Base-by-base conservation (phyloP, 2,888 invertebrate genomes). In the Ectemnius continuus region DNA sequence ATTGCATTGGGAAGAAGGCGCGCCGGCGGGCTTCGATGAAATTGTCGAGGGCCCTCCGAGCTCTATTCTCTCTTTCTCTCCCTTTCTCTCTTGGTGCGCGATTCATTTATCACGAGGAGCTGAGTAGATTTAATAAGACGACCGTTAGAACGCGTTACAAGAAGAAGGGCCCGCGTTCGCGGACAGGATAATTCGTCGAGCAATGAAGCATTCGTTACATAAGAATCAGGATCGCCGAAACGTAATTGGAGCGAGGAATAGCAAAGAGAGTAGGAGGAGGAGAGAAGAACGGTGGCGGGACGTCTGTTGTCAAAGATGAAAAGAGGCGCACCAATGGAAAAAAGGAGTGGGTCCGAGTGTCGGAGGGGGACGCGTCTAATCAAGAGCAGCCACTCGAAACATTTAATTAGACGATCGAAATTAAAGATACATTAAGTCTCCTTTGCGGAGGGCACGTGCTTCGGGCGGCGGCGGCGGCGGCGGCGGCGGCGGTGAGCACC, bases 221-320 rank as follows among this genome's bases (percentile, higher is more conserved):
- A 86, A 36, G 52, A n/a, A n/a, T n/a, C 52, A 87, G 83, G 76
- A 85, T 78, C 77, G 76, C 69, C 73, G 66, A 75, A 80, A 80
- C 76, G 84, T 84, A 84, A 86, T 85, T 87, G 86, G 83, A 83
- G 81, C 78, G 78, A 79, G n/a, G 23, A 23, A 2, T 1, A 23
- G 2, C 3, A 23, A 23, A 20, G 20, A 1, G 20, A 20, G 20
- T 1, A 79, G 79, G 84, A 85, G 20, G 20, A 79, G 79, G 84
- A 85, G 85, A 80, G 83, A 86, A 81, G 78, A 80, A 23, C 26
- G 57, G 45, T 14, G 28, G 52, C 36, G 16, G 5, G 52, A 4
- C 14, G 16, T 52, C n/a, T n/a, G 16, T 16, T 52, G 8, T 52
- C 16, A 52, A 4, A 52, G 16, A 52, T 11, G 52, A 52, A 52